A percentile compares a stretch with the other conserved stretches of the same genome.
phyloP scores from a whole-genome alignment of 1,140 invertebrate species.

The Akabosia matsudoensis region DNA sequence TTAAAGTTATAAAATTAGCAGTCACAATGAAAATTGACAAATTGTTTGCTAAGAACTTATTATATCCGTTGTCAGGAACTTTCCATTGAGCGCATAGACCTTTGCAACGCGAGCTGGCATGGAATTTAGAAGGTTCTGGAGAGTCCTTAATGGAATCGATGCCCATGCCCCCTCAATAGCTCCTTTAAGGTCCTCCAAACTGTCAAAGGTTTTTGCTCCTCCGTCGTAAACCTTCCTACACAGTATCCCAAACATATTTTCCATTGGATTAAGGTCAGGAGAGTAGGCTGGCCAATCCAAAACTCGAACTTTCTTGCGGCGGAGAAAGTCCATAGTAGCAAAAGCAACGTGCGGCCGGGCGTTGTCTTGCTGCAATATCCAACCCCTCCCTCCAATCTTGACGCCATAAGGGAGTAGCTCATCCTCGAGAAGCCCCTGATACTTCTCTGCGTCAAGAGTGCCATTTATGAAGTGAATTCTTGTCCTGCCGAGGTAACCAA shows the following conservation, averaged over 20 bases:
- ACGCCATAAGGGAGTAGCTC: background rate
- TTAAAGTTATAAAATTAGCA: no score
- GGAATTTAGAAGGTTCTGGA: background rate
- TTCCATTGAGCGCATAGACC: background rate
- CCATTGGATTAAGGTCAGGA: slow-evolving; percentile 48
- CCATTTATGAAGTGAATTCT: background rate
- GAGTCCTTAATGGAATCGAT: background rate
- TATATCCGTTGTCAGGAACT: background rate
- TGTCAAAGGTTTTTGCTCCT: background rate
- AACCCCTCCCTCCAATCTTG: background rate
- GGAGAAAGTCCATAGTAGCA: slow-evolving; percentile 38
- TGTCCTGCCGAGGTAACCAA: background rate
- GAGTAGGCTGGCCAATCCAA: slow-evolving; percentile 46
- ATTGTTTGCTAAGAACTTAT: background rate
- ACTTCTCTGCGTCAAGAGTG: background rate
- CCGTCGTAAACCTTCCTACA: slow-evolving; percentile 3
- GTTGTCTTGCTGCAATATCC: slow-evolving; percentile 46
- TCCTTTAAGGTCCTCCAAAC: background rate
- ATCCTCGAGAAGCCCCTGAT: background rate
- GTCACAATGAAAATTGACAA: no score
- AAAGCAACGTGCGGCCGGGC: slow-evolving; percentile 40
- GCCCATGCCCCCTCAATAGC: background rate
- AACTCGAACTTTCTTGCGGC: slow-evolving; percentile 28
- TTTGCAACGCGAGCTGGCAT: background rate
- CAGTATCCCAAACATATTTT: slow-evolving; percentile 47